phyloP scores from a whole-genome alignment of 1,140 invertebrate species.

The Drosophila tristis region DNA sequence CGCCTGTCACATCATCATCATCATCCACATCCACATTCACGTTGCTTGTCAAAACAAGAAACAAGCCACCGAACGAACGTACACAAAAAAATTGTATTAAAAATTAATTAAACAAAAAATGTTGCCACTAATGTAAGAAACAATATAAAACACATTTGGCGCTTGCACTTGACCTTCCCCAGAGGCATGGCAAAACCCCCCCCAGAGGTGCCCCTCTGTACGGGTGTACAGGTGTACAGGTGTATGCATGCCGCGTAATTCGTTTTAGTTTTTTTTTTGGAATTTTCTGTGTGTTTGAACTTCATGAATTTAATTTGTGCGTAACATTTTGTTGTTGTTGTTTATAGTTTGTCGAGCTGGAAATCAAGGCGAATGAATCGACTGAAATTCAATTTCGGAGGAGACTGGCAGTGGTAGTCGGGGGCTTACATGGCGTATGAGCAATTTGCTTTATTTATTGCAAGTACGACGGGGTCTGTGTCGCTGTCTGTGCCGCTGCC shows the following conservation, averaged over 20 bases:
- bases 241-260: conserved; percentile 41
- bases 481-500: no score
- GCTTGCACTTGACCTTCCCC: conserved; percentile 50
- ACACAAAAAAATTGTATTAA: conserved; percentile 33
- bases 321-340: conserved; percentile 29
- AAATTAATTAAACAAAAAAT: conserved; percentile 54
- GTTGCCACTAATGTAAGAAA: conserved; percentile 41
- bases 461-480: no score
- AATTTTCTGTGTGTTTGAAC: conserved; percentile 42
- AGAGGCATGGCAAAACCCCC: conserved; percentile 9
- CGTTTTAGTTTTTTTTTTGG: conserved; percentile 31
- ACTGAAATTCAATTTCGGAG: conserved; percentile 38
- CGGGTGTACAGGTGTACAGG: neutral
- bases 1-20: conserved; percentile 54
- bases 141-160: conserved; percentile 55
- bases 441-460: conserved; percentile 37
- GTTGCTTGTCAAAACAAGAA: conserved; percentile 32
- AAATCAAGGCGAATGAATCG: conserved; percentile 48
- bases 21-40: neutral
- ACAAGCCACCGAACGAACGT: conserved; percentile 10
- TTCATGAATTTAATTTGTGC: conserved; percentile 51
- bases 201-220: conserved; percentile 5
- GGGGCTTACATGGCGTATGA: conserved; percentile 45
- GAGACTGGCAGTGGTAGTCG: conserved; percentile 12
- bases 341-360: conserved; percentile 37